These are phyloP conservation scores for Dermolepida albohirtum DNA, from an alignment of 2,888 invertebrate genomes.

Conservation along the genomic window DNA sequence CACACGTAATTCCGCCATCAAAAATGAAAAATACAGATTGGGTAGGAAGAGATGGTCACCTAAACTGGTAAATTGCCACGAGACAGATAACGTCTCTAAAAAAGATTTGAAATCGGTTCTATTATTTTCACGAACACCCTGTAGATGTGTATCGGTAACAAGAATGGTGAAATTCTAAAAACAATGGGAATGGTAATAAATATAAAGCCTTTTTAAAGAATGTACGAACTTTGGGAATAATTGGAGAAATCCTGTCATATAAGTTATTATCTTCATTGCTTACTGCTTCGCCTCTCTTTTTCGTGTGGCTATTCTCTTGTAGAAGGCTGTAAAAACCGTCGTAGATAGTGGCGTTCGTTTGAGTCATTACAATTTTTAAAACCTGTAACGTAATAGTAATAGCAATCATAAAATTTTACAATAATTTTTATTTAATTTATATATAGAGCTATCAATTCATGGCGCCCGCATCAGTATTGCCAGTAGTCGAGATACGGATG, in stretches of 20 bases:
- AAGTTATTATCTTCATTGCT: constrained; percentile 67
- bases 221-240: constrained; percentile 79
- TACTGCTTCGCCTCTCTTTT: constrained; percentile 55
- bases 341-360: constrained; percentile 70
- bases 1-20: constrained; percentile 73
- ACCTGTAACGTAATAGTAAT: constrained; percentile 68
- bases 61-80: constrained; percentile 62
- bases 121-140: constrained; percentile 76
- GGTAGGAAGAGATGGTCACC: constrained; percentile 33
- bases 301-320: constrained; percentile 60
- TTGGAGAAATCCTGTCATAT: constrained; percentile 76
- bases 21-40: constrained; percentile 58
- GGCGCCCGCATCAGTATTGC: no score
- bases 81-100: constrained; percentile 57
- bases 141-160: constrained; percentile 78
- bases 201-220: not conserved
- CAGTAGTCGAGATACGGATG: no score
- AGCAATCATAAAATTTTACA: no score
- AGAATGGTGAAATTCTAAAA: constrained; percentile 78
- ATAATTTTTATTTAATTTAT: no score
- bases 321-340: constrained; percentile 70
- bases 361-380: constrained; percentile 73
- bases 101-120: constrained; percentile 78
- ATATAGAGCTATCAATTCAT: no score
- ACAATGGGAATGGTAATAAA: not conserved